Evolutionary conservation across 1,140 invertebrate genomes (phyloP), one percentile per base, ranked within the genome.

Genomic region (Apis dorsata): DNA sequence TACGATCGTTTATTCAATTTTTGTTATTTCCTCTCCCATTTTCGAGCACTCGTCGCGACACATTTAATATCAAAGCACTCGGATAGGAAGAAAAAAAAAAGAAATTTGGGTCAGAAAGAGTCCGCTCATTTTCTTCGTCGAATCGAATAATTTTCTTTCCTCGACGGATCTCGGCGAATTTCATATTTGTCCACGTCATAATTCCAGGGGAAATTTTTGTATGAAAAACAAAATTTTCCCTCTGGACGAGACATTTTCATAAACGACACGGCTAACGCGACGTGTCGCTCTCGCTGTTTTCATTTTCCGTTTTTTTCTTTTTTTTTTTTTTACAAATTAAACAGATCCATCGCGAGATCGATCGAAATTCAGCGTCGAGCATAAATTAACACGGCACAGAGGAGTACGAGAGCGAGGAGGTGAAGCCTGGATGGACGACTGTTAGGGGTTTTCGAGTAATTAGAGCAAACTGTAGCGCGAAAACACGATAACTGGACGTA

Each of bases 71-170:
- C 55, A 77, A 70, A 77, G 0, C 80, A 9, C 2, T 69, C 34
- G 34, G 34, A 44, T 44, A 24, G 49, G 19, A 13, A 9, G 65
- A 62, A 82, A 82, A 28, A 69, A 69, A 69, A 60, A 28, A n/a
- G 9, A 65, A 77, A 77, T 77, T 62, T 62, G 28, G 80, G 57
- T 77, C 65, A 24, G 65, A 60, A 44, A 60, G 65, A 60, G 65
- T 55, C 53, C 53, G 28, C 65, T 77, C 57, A 11, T 69, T 17
- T 7, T 15, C 57, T 49, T 81, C 51, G 28, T 21, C 17, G 49
- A 57, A 44, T 68, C 51, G 44, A 76, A 81, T 81, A 81, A 44
- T 81, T 81, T 69, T 60, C 57, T 44, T 69, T 24, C 24, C 24
- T 24, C n/a, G n/a, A n/a, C 53, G 59, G 60, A 81, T 53, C 63